Evolutionary conservation across 2,113 vertebrate species (phyloP), one percentile per base, ranked within the genome.

Genomic region (Struthidea cinerea): DNA sequence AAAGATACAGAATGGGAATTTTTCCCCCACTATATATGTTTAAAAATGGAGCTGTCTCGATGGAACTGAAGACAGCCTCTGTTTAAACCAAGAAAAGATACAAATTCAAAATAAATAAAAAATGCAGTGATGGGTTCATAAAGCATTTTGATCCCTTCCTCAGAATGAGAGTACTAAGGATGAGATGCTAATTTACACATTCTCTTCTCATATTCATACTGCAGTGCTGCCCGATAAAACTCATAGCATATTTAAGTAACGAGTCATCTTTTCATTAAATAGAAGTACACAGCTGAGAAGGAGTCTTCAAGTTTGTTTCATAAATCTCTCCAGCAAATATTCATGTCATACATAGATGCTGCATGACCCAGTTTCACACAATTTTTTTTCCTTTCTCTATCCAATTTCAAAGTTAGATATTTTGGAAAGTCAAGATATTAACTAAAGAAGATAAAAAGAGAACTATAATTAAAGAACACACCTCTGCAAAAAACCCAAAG

Each of bases 401-500:
- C 28, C 17, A 53, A 32, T 23, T 64, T 87, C 37, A 17, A 63
- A 84, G 24, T 46, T 16, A 65, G 0, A 16, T n/a, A 77, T 3
- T 30, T 65, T 75, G 22, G 46, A 60, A 75, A 83, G 41, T 27
- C 70, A 69, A 73, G 28, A 65, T 37, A 27, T 10, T 76, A 87
- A 79, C 24, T 39, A n/a, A 73, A 89, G 28, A 42, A 84, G 57
- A 49, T 16, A 57, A 84, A 78, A 57, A 57, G 7, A 52, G 0
- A 23, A 77, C 16, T 74, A 14, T 9, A 82, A 91, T 63, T 78
- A 46, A 68, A 77, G 37, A 46, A 71, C 3, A n/a, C 7, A 24
- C 4, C n/a, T 57, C 20, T 18, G 11, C 1, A 52, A 63, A 47
- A 24, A 24, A 10, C 2, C 1, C 5, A 37, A 24, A 71, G 9